Percentiles rank a stretch among this genome's conserved stretches.
phyloP scores from a whole-genome alignment of 2,113 vertebrate species.

The Xyliphius kryptos region DNA sequence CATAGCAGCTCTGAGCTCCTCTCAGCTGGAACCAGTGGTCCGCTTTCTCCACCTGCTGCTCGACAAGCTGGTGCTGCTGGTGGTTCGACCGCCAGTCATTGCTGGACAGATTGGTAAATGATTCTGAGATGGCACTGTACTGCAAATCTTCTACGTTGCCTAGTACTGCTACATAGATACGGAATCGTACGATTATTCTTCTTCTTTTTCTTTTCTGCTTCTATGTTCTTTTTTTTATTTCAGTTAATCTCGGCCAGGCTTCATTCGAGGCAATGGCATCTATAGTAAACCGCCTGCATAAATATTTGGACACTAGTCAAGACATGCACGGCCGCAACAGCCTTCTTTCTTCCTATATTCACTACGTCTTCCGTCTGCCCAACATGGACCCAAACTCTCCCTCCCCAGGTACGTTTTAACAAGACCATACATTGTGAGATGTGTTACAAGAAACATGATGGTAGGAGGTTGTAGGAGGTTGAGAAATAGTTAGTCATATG shows the following conservation, averaged over 20 bases:
- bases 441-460: too few relatives aligned
- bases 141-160: too few relatives aligned
- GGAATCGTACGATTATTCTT: too few relatives aligned
- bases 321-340: conserved; percentile 95
- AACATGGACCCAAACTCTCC: conserved; percentile 87
- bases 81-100: conserved; percentile 93
- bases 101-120: conserved; percentile 92
- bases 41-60: conserved; percentile 96
- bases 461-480: too few relatives aligned
- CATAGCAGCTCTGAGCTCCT: conserved; percentile 85
- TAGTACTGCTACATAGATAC: too few relatives aligned
- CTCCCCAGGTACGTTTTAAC: conserved; percentile 82
- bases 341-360: conserved; percentile 92
- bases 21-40: conserved; percentile 92
- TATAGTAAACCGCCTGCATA: conserved; percentile 93
- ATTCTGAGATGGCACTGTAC: neutral
- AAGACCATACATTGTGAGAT: too few relatives aligned
- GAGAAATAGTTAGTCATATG: too few relatives aligned
- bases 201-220: too few relatives aligned
- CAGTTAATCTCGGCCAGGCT: conserved; percentile 94
- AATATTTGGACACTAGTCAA: conserved; percentile 91
- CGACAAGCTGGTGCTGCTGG: conserved; percentile 92
- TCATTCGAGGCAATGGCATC: conserved; percentile 97
- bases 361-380: conserved; percentile 92
- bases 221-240: conserved; percentile 36